Conservation (phyloP, 2,113 vertebrate genomes). For the Apeltes quadracus region DNA sequence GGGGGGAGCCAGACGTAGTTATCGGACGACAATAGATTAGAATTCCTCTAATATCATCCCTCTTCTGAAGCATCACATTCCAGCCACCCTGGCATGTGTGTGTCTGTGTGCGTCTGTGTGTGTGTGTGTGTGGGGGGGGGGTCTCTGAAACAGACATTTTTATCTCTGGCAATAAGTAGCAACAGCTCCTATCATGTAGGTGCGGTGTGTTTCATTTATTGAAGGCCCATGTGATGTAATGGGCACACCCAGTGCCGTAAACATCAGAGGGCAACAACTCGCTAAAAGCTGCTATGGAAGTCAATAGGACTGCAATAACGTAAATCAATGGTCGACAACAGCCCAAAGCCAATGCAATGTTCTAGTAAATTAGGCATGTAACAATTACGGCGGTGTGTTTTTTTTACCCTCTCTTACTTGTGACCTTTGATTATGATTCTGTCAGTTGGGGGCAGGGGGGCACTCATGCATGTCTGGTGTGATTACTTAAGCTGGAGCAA, state of each 20-base stretch:
- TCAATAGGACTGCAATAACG: constrained; percentile 72
- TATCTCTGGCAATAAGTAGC: constrained; percentile 56
- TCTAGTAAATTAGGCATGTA: constrained; percentile 77
- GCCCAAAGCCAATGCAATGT: constrained; percentile 70
- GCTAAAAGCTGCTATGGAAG: constrained; percentile 69
- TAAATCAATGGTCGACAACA: constrained; percentile 76
- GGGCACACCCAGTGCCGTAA: constrained; percentile 57
- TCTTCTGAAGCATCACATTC: constrained; percentile 56
- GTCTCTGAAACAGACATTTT: constrained; percentile 52
- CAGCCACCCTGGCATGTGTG: constrained; percentile 4
- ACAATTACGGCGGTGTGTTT: constrained; percentile 67
- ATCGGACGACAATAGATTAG: constrained; percentile 67
- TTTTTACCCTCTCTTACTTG: constrained; percentile 33
- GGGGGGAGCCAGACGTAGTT: constrained; percentile 46
- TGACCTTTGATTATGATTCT: constrained; percentile 54
- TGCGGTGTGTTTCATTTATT: constrained; percentile 59
- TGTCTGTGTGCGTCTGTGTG: neutral
- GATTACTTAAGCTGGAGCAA: constrained; percentile 54
- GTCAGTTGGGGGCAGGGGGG: neutral
- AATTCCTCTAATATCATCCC: constrained; percentile 56
- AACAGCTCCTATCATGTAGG: constrained; percentile 47
- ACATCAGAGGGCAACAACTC: constrained; percentile 67
- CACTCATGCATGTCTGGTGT: constrained; percentile 56
- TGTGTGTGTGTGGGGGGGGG: neutral
- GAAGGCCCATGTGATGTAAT: constrained; percentile 64